phyloP scores from a whole-genome alignment of 2,113 vertebrate genomes.

The Amblyornis subalaris region DNA sequence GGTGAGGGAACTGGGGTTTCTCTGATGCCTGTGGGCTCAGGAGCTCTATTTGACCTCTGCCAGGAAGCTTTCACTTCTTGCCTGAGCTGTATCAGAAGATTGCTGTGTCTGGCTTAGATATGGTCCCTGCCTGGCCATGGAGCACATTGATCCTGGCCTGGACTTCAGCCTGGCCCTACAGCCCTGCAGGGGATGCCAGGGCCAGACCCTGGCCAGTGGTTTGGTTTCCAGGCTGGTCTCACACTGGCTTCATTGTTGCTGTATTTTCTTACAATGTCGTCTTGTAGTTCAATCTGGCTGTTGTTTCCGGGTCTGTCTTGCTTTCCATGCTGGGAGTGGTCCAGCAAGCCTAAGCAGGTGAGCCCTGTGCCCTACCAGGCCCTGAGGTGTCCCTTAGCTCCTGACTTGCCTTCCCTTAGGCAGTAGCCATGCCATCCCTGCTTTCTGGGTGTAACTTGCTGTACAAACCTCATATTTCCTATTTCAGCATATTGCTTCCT shows the following conservation, averaged over 20 bases:
- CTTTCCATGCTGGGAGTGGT: not conserved
- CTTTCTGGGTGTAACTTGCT: not conserved
- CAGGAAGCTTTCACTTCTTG: not conserved
- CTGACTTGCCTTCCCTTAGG: not conserved
- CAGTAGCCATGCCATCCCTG: not conserved
- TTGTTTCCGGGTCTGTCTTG: not conserved
- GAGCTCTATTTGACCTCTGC: not conserved
- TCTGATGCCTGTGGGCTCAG: fast-evolving
- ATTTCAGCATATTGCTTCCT: not conserved
- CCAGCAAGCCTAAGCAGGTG: not conserved
- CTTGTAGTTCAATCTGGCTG: fast-evolving
- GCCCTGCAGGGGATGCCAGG: not conserved
- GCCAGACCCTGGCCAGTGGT: fast-evolving
- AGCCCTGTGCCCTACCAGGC: fast-evolving
- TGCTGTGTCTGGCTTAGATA: fast-evolving
- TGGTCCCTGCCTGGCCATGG: fast-evolving
- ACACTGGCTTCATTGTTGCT: fast-evolving
- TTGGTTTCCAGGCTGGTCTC: not conserved
- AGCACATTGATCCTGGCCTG: not conserved
- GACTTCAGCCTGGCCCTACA: fast-evolving
- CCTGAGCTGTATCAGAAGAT: fast-evolving
- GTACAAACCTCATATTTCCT: not conserved
- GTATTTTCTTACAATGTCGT: not conserved
- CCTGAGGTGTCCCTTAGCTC: not conserved
- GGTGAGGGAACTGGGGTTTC: fast-evolving